Conservation (phyloP, 2,113 vertebrate species). For the Hystrix cristata region DNA sequence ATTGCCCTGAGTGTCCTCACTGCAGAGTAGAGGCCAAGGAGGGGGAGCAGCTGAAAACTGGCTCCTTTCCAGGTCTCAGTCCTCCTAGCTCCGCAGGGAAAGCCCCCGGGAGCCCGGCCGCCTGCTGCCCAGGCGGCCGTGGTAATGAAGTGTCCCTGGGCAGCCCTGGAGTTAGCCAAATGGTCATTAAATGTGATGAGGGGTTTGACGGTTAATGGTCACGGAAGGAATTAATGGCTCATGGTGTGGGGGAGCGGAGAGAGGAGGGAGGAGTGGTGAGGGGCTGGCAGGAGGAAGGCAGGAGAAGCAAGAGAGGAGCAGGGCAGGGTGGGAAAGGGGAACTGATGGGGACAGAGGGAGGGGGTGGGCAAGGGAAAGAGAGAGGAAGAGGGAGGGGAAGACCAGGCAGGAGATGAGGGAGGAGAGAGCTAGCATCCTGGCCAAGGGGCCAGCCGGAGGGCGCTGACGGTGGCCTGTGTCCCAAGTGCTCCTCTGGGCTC, state of each 20-base stretch:
- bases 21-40: not conserved
- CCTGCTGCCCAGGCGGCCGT: slow-evolving; percentile 58
- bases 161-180: slow-evolving; percentile 82
- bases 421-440: not conserved
- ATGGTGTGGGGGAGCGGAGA: slow-evolving; percentile 36
- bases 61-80: slow-evolving; percentile 65
- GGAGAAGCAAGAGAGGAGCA: not conserved
- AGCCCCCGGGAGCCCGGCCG: not conserved
- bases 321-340: not conserved
- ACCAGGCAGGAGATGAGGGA: not conserved
- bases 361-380: not conserved
- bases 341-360: no score
- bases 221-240: slow-evolving; percentile 78
- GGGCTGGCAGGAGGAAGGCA: not conserved
- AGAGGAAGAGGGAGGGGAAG: not conserved
- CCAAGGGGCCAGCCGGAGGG: not conserved
- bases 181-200: slow-evolving; percentile 85
- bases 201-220: slow-evolving; percentile 82
- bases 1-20: not conserved
- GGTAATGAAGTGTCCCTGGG: slow-evolving; percentile 80
- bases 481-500: not conserved
- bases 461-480: rapidly evolving
- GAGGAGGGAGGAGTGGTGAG: not conserved
- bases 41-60: not conserved
- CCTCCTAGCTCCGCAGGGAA: not conserved